Evolutionary conservation across 2,797 vertebrate genomes (phyloP), one percentile per base, ranked within the genome.

Genomic region (Tapirus indicus): DNA sequence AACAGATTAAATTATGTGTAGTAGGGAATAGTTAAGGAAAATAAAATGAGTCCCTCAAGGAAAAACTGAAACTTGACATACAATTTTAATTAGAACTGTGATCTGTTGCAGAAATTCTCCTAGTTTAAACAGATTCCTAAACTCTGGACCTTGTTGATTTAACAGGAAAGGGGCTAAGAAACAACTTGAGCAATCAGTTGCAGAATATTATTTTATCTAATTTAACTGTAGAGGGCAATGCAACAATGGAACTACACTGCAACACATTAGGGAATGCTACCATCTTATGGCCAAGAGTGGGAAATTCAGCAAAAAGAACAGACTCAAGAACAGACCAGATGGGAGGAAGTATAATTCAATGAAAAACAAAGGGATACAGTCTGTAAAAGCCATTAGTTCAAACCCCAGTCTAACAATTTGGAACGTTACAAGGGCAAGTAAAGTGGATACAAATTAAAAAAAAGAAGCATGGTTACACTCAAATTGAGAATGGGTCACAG

Each of bases 201-300:
- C 44, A 92, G 35, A 64, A 56, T 18, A 41, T 17, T 18, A 75
- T 38, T 27, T 82, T 44, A 68, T 58, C 20, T 47, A 74, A 82
- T 75, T 21, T 38, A 41, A 84, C 21, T 91, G 5, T 86, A 58
- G 29, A 47, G 4, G 25, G 20, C 25, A 72, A 47, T 71, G 27
- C 5, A 44, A 35, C 10, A 68, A 23, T 52, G 8, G 0, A 41
- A 56, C 56, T 7, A 35, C 17, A 68, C 12, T 64, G 56, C 54
- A 41, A 78, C 93, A 68, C 52, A 23, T 88, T 86, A 88, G 66
- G 32, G 47, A 90, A 95, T 92, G 41, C 87, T 78, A 82, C 94
- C 96, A 96, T 95, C 97, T 96, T 92, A 84, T 96, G 97, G 74
- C 69, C 85, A 96, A 94, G 35, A 79, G 47, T 47, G 32, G 72